Percentiles rank a stretch among this genome's conserved stretches.
Evolutionary conservation across 2,888 invertebrate species (phyloP).

Genomic region (Drosophila longiperda): DNA sequence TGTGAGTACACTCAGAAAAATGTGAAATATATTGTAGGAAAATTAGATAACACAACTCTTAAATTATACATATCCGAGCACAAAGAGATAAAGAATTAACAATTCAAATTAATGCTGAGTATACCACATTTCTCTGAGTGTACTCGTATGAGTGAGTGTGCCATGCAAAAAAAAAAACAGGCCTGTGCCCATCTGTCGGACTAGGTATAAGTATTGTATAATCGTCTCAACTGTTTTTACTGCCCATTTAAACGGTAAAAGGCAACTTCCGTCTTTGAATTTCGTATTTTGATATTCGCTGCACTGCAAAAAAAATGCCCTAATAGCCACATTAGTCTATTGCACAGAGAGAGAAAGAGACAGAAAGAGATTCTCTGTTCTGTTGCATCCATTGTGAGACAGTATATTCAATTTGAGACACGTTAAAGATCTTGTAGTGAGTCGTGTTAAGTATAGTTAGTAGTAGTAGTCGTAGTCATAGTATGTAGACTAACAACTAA

Average conservation of each 20-base stretch:
- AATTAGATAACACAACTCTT: background rate
- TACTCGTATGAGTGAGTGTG: background rate
- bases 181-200: slow-evolving; percentile 27
- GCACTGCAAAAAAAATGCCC: slow-evolving; percentile 38
- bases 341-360: background rate
- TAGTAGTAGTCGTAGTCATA: background rate
- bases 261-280: slow-evolving; percentile 72
- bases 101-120: background rate
- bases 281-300: slow-evolving; percentile 52
- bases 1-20: slow-evolving; percentile 12
- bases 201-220: slow-evolving; percentile 20
- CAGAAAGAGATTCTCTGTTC: slow-evolving; percentile 30
- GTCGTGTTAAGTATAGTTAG: slow-evolving; percentile 16
- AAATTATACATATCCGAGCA: background rate
- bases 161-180: slow-evolving; percentile 17
- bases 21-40: background rate
- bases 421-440: slow-evolving; percentile 42
- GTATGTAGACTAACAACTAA: slow-evolving; percentile 55
- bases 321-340: slow-evolving; percentile 68
- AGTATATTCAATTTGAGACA: slow-evolving; percentile 49
- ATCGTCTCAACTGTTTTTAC: slow-evolving; percentile 35
- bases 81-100: background rate
- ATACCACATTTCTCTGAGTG: background rate
- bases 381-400: background rate
- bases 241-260: slow-evolving; percentile 58